phyloP scores from a whole-genome alignment of 2,888 invertebrate species.

The Andrena minutula region DNA sequence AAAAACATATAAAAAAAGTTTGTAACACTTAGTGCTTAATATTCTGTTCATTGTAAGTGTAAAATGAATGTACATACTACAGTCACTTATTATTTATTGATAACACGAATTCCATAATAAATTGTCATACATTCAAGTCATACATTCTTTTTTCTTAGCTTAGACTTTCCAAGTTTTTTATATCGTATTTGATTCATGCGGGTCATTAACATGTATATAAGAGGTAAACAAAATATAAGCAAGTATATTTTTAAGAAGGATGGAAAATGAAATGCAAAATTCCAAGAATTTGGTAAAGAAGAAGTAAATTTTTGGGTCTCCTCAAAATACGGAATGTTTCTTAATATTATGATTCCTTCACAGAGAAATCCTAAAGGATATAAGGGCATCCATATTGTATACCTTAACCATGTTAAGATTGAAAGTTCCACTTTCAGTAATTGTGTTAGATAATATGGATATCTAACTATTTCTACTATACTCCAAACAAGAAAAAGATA shows the following conservation, averaged over 20 bases:
- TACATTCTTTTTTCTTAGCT: conserved; percentile 72
- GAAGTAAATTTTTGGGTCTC: conserved; percentile 92
- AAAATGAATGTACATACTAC: conserved; percentile 24
- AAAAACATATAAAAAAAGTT: no score
- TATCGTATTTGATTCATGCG: conserved; percentile 93
- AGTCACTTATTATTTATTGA: conserved; percentile 1
- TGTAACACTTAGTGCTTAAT: no score
- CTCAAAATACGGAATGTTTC: conserved; percentile 96
- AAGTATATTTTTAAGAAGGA: conserved; percentile 92
- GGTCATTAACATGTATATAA: conserved; percentile 91
- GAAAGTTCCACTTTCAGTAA: conserved; percentile 91
- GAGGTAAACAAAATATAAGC: conserved; percentile 91
- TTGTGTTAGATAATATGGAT: conserved; percentile 96
- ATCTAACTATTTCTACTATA: conserved; percentile 93
- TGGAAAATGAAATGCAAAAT: conserved; percentile 95
- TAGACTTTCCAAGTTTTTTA: conserved; percentile 87
- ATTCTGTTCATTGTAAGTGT: not conserved
- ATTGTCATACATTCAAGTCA: conserved; percentile 45
- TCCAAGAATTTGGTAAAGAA: conserved; percentile 93
- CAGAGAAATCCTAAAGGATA: conserved; percentile 96
- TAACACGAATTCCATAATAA: not conserved
- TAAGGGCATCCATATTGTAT: conserved; percentile 96
- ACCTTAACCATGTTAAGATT: conserved; percentile 95
- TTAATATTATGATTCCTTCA: conserved; percentile 92
- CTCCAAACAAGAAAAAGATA: conserved; percentile 95